phyloP scores from a whole-genome alignment of 2,888 invertebrate species.

The Lymantria dispar region DNA sequence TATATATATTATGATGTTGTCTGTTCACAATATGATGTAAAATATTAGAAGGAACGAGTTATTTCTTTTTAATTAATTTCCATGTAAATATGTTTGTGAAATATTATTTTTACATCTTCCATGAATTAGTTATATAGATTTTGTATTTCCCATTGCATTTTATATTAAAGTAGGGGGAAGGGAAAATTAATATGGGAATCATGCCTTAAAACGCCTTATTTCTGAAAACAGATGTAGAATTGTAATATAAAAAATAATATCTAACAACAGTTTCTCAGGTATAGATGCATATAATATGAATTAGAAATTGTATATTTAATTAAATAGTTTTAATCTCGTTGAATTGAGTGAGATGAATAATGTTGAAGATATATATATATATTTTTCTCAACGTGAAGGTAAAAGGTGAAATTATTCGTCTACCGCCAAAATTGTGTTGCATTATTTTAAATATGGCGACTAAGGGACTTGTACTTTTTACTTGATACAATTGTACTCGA shows the following conservation, averaged over 20 bases:
- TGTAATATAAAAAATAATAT: slow-evolving; percentile 3
- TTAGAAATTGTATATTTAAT: slow-evolving; percentile 1
- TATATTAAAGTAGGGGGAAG: slow-evolving; percentile 10
- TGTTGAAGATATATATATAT: background rate
- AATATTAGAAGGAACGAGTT: slow-evolving; percentile 15
- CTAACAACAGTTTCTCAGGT: background rate
- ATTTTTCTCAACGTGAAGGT: too few relatives aligned
- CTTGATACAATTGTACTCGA: too few relatives aligned
- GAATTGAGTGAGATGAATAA: background rate
- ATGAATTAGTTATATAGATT: slow-evolving; percentile 23
- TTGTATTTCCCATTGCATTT: slow-evolving; percentile 21
- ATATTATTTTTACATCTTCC: slow-evolving; percentile 23
- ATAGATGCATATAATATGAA: slow-evolving; percentile 19
- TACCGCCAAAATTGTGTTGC: too few relatives aligned
- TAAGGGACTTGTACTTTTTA: too few relatives aligned
- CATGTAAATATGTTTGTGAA: slow-evolving; percentile 21
- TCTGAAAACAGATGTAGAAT: slow-evolving; percentile 1
- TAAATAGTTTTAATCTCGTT: background rate
- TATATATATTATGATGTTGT: slow-evolving; percentile 30
- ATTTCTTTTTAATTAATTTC: slow-evolving; percentile 17
- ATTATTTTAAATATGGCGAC: too few relatives aligned
- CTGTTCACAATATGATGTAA: slow-evolving; percentile 28
- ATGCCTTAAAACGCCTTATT: slow-evolving; percentile 7
- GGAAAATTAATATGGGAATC: slow-evolving; percentile 13
- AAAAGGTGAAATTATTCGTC: too few relatives aligned